Evolutionary conservation across 1,140 invertebrate species (phyloP).

Genomic region (Zaprionus ghesquierei): DNA sequence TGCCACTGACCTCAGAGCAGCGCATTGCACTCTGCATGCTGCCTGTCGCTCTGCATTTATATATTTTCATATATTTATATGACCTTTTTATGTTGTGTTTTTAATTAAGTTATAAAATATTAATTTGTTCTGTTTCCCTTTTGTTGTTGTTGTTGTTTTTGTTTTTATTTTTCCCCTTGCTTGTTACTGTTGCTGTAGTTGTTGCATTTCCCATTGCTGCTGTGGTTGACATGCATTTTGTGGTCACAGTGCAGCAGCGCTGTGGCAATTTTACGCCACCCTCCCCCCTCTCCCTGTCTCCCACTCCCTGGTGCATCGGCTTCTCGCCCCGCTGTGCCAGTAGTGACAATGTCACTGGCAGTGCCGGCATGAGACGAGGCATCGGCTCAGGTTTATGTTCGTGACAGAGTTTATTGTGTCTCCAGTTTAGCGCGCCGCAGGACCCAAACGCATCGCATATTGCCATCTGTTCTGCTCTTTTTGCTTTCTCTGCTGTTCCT

Average conservation of each 20-base stretch:
- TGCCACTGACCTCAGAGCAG: constrained; percentile 48
- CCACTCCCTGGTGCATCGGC: background rate
- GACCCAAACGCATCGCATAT: constrained; percentile 30
- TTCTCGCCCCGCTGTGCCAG: constrained; percentile 2
- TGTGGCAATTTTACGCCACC: constrained; percentile 13
- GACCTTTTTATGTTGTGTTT: constrained; percentile 58
- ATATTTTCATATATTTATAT: constrained; percentile 49
- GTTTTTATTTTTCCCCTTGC: constrained; percentile 8
- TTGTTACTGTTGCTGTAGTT: constrained; percentile 21
- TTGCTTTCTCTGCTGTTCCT: background rate
- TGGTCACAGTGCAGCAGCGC: constrained; percentile 42
- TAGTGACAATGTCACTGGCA: constrained; percentile 27
- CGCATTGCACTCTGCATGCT: constrained; percentile 43
- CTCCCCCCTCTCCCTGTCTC: background rate
- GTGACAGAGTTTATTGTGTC: constrained; percentile 31
- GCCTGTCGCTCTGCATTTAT: constrained; percentile 40
- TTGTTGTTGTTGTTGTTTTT: constrained; percentile 14
- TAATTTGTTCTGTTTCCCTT: constrained; percentile 64
- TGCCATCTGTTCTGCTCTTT: background rate
- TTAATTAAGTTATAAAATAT: constrained; percentile 77
- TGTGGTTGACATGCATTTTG: constrained; percentile 72
- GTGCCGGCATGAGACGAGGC: background rate
- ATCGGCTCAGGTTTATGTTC: constrained; percentile 34
- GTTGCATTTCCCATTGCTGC: constrained; percentile 7
- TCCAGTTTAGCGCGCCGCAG: constrained; percentile 29